Base-by-base conservation (phyloP, 2,888 invertebrate species). In the Minunthozetes semirufus region DNA sequence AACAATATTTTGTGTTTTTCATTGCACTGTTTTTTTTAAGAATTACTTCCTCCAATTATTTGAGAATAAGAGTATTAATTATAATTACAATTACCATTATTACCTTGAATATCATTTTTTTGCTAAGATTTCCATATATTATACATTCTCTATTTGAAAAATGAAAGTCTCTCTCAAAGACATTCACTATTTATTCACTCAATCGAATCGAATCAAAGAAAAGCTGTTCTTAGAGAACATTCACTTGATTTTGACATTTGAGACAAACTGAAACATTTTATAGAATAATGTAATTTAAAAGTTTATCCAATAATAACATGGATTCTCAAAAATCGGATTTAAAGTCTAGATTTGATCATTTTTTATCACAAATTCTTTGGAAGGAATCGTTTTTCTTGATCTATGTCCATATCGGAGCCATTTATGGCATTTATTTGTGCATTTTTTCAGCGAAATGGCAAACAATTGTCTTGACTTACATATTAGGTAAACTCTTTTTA, bases 141-240 rank as follows among this genome's bases (percentile, higher is more conserved):
- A 68, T 13, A 68, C 48, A 70, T 48, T n/a, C n/a, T n/a, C n/a
- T n/a, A n/a, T n/a, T n/a, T n/a, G n/a, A n/a, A 70, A 46, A 27
- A 79, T 78, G 50, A 61, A 72, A 1, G 42, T 42, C 11, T 42
- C 9, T 33, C 9, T n/a, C n/a, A n/a, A 42, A 13, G 1, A 42
- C 5, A 13, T 42, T 11, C 1, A 42, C 42, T 42, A 13, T 9
- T 42, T 42, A 42, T 42, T 42, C 42, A 42, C 42, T 42, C 42
- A 42, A 9, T 42, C 42, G 42, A 42, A 33, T 33, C 33, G 33
- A 33, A 33, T 33, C 33, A 33, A 33, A 33, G 4, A 9, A 33
- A 33, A 33, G 33, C 9, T 33, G 33, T 33, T 33, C 9, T 33
- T 9, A 33, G 9, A 33, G 4, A 9, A 9, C 33, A 6, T 33